Conservation (phyloP, 2,113 vertebrate species). For the Eurystomus gularis region DNA sequence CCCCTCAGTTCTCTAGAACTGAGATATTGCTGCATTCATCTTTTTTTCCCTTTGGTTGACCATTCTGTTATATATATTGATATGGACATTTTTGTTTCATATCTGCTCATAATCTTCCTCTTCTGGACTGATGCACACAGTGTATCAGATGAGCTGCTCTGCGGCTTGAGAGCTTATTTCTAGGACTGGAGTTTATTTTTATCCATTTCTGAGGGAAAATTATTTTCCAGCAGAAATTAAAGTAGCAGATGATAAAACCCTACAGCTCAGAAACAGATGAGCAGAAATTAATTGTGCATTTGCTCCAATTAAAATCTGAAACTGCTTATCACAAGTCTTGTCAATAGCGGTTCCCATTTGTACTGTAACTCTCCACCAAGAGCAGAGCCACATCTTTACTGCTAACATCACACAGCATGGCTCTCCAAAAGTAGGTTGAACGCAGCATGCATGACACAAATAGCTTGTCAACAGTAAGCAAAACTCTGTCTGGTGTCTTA, state of each 20-base stretch:
- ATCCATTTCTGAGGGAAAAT: neutral
- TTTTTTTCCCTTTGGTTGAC: neutral
- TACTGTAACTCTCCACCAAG: neutral
- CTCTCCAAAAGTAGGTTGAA: neutral
- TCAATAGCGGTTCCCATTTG: neutral
- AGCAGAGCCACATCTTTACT: neutral
- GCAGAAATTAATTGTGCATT: neutral
- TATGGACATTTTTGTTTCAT: neutral
- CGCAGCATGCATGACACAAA: neutral
- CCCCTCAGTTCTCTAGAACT: neutral
- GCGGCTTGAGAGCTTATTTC: neutral
- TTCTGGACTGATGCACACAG: neutral
- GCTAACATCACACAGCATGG: neutral
- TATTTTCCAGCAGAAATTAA: neutral
- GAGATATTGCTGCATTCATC: neutral
- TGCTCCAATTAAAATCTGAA: neutral
- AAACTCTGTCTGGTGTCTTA: neutral
- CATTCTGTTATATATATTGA: neutral
- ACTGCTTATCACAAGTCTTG: neutral
- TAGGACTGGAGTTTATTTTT: neutral
- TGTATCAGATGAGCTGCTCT: neutral
- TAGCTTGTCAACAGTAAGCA: neutral
- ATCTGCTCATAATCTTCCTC: neutral
- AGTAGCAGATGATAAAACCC: slow-evolving; percentile 24
- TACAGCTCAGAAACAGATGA: neutral